Evolutionary conservation across 1,140 invertebrate species (phyloP), one percentile per base, ranked within the genome.

Genomic region (Procambarus clarkii): DNA sequence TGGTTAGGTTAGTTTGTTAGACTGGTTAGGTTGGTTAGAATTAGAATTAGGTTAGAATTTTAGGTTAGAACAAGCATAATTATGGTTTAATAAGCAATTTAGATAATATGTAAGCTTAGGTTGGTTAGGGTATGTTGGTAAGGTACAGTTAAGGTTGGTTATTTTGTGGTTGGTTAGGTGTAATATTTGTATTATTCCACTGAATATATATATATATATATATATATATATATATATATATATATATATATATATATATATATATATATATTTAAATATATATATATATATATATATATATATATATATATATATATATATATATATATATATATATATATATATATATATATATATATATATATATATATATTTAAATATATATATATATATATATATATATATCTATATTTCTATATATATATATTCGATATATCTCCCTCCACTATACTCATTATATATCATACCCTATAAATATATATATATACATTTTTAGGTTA

Each of bases 281-380:
- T 78, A 78, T 78, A 78, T 78, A 78, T 45, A 78, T 78, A 78
- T 78, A 78, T 78, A 78, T 78, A 78, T 78, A 78, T 78, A 69
- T 69, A 69, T 69, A 69, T 69, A 69, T 69, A 69, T 69, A 69
- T 69, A 69, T 69, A 69, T 69, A 69, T 69, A 69, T 69, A 69
- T 21, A 69, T 69, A 69, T 69, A 69, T 69, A 69, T 69, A 69
- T 69, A 69, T 69, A 69, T 69, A 69, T 69, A 69, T 69, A 69
- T 69, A 69, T 69, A 69, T 69, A 69, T 69, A 69, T 69, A 69
- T 69, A 69, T 69, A 69, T 69, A 69, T 69, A 69, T 69, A 69
- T 69, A 69, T 69, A 69, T 69, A 69, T 69, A 69, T 69, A 69
- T 69, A 69, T 69, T 11, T 69, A 69, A 11, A 69, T 69, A 69